phyloP scores from a whole-genome alignment of 2,888 invertebrate species.

The Tenthredo scrophulariae region DNA sequence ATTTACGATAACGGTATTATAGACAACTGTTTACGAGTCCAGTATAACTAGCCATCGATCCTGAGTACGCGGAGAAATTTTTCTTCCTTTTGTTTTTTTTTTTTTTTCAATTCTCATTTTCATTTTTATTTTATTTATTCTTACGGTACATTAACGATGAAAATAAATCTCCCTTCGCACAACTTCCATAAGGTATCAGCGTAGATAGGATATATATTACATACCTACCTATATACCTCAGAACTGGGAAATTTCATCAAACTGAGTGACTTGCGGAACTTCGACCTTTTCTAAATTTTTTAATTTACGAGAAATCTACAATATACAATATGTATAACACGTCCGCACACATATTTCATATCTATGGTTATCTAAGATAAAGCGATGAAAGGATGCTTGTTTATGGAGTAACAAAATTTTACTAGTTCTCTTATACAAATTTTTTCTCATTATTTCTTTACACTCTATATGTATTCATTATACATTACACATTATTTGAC shows the following conservation, averaged over 20 bases:
- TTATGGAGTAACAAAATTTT: neutral
- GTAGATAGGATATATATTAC: neutral
- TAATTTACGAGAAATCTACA: neutral
- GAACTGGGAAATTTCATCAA: slow-evolving; percentile 61
- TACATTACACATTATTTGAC: neutral
- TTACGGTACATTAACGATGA: slow-evolving; percentile 7
- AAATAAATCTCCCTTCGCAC: slow-evolving; percentile 6
- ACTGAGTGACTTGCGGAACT: slow-evolving; percentile 62
- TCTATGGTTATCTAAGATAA: neutral
- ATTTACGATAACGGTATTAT: neutral
- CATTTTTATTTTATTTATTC: slow-evolving; percentile 5
- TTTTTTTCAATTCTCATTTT: no score
- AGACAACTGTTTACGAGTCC: neutral
- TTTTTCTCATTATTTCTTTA: neutral
- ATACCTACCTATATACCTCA: neutral
- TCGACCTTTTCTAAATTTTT: slow-evolving; percentile 37
- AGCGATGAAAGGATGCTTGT: neutral
- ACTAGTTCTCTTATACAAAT: no score
- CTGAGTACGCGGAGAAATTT: neutral
- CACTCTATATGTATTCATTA: neutral
- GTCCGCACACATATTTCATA: neutral
- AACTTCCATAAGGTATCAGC: neutral
- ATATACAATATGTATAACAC: slow-evolving; percentile 10
- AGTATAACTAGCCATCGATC: neutral
- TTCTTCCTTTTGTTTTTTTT: neutral